phyloP scores from a whole-genome alignment of 2,113 vertebrate species.

The Forbesichthys agassizii region DNA sequence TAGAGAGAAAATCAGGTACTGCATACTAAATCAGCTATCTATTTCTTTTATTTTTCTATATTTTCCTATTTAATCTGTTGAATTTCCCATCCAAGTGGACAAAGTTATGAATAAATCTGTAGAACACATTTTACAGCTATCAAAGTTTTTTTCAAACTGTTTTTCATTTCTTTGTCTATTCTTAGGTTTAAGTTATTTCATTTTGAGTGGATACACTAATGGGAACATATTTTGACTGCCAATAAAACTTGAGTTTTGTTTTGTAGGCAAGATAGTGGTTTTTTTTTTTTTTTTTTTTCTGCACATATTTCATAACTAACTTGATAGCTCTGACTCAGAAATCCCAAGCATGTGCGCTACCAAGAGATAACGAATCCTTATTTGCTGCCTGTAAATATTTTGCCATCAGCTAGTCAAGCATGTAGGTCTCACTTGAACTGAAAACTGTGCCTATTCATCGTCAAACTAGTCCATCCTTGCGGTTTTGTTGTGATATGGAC shows the following conservation, averaged over 20 bases:
- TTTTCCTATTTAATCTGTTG: slow-evolving; percentile 50
- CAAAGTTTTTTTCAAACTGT: slow-evolving; percentile 36
- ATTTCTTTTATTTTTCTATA: slow-evolving; percentile 77
- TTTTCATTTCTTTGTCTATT: slow-evolving; percentile 55
- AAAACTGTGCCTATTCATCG: slow-evolving; percentile 71
- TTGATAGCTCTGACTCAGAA: slow-evolving; percentile 53
- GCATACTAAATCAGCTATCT: slow-evolving; percentile 69
- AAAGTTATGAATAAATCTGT: slow-evolving; percentile 48
- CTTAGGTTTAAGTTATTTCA: slow-evolving; percentile 76
- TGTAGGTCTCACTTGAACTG: slow-evolving; percentile 56
- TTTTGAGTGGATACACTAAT: slow-evolving; percentile 63
- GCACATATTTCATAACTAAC: slow-evolving; percentile 66
- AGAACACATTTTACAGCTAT: neutral
- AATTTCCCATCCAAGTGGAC: slow-evolving; percentile 45
- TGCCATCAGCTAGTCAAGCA: slow-evolving; percentile 63
- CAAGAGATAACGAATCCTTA: slow-evolving; percentile 41
- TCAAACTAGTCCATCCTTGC: slow-evolving; percentile 58
- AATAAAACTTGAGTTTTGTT: slow-evolving; percentile 52
- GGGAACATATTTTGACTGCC: slow-evolving; percentile 57
- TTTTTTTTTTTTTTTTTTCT: slow-evolving; percentile 35
- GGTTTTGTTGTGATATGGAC: slow-evolving; percentile 62
- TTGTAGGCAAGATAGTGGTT: slow-evolving; percentile 49
- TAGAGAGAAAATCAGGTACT: slow-evolving; percentile 79
- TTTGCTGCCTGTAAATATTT: slow-evolving; percentile 75
- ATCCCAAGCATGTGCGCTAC: slow-evolving; percentile 59